Evolutionary conservation across 2,113 vertebrate species (phyloP).

Genomic region (Pelmatolapia mariae): DNA sequence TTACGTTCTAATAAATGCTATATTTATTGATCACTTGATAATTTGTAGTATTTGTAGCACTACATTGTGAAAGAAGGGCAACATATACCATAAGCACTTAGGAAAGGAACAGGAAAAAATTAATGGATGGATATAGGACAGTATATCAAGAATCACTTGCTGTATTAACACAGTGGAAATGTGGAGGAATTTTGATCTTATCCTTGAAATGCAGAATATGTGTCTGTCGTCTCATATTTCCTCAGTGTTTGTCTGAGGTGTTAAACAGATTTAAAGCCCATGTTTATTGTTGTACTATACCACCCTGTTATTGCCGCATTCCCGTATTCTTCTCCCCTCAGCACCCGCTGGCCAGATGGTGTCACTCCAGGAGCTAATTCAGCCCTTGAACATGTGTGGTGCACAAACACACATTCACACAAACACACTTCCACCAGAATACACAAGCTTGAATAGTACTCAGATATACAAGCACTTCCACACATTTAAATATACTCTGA

Average conservation of each 20-base stretch:
- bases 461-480: background rate
- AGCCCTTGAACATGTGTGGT: constrained; percentile 10
- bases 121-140: background rate
- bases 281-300: constrained; percentile 43
- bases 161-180: background rate
- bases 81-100: background rate
- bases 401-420: background rate
- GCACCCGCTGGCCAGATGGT: constrained; percentile 54
- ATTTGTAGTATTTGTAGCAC: background rate
- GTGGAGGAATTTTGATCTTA: background rate
- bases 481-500: background rate
- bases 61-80: background rate
- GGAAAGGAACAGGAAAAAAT: background rate
- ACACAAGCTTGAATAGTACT: background rate
- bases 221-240: background rate
- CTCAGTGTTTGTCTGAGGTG: constrained; percentile 9
- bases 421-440: background rate
- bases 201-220: background rate
- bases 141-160: background rate
- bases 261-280: constrained; percentile 41
- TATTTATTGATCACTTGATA: background rate
- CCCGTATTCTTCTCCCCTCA: constrained; percentile 20
- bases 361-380: constrained; percentile 46
- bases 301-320: constrained; percentile 27
- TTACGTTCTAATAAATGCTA: rapidly evolving